phyloP scores from a whole-genome alignment of 1,140 invertebrate genomes.

The Zaprionus capensis region DNA sequence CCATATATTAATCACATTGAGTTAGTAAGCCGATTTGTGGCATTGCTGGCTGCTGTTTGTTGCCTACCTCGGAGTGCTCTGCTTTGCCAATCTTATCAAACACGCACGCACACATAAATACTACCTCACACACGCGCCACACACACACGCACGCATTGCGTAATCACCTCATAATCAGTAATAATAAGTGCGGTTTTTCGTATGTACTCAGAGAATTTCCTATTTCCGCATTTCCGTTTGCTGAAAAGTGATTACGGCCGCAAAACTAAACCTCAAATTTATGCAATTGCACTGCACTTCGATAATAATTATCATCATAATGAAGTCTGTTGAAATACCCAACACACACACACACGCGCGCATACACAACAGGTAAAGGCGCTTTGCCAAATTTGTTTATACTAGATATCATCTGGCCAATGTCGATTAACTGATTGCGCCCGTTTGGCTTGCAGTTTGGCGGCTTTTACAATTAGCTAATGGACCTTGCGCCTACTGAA shows the following conservation, averaged over 20 bases:
- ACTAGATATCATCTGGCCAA: conserved; percentile 5
- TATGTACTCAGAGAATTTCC: conserved; percentile 12
- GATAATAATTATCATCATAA: conserved; percentile 42
- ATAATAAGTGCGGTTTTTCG: conserved; percentile 67
- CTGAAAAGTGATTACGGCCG: conserved; percentile 59
- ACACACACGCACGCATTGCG: conserved; percentile 4
- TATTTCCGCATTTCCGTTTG: conserved; percentile 35
- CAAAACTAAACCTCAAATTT: conserved; percentile 67
- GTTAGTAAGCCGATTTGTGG: conserved; percentile 54
- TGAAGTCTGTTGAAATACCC: not conserved
- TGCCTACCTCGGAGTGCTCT: conserved; percentile 1
- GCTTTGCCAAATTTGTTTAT: conserved; percentile 17
- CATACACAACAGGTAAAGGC: not conserved
- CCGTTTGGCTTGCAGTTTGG: conserved; percentile 12
- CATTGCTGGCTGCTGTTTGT: conserved; percentile 9
- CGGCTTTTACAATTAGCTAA: conserved; percentile 48
- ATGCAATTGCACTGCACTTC: conserved; percentile 58
- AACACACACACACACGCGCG: not conserved
- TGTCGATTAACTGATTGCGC: conserved; percentile 16
- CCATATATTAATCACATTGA: conserved; percentile 25
- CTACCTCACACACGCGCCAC: not conserved
- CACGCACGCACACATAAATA: conserved; percentile 9
- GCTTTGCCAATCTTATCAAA: conserved; percentile 24
- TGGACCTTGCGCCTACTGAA: conserved; percentile 9
- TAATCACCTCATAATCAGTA: conserved; percentile 67